phyloP scores from a whole-genome alignment of 2,113 vertebrate species.

The Edolisoma coerulescens region DNA sequence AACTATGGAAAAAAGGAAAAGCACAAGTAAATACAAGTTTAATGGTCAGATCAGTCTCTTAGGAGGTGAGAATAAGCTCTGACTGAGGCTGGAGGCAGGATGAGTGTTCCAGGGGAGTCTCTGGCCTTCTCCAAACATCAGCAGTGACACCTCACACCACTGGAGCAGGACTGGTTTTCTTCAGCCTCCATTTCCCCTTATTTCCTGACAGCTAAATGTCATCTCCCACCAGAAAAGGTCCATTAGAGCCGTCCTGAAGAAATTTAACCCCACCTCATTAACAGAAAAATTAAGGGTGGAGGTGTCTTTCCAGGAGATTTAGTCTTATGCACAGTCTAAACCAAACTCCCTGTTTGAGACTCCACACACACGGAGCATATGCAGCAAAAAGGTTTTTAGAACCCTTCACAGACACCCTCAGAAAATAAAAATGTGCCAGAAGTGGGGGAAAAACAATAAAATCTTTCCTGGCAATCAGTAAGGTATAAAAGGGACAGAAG shows the following conservation, averaged over 20 bases:
- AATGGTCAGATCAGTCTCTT: neutral
- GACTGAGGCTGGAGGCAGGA: neutral
- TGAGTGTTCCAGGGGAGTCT: neutral
- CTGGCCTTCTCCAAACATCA: neutral
- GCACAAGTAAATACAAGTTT: neutral
- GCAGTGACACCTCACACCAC: neutral
- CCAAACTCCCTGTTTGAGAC: neutral
- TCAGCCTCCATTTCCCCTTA: neutral
- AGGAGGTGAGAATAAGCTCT: neutral
- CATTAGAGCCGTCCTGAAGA: neutral
- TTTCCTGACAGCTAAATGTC: neutral
- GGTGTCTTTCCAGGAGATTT: neutral
- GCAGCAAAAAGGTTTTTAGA: neutral
- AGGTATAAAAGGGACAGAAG: neutral
- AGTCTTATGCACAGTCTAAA: neutral
- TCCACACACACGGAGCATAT: fast-evolving
- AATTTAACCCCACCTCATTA: neutral
- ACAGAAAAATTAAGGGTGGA: neutral
- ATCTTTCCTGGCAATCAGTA: neutral
- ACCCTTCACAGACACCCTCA: neutral
- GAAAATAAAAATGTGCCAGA: neutral
- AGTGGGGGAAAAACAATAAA: neutral
- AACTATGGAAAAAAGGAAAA: slow-evolving; percentile 70
- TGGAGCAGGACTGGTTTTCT: neutral
- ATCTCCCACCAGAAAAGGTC: neutral